Evolutionary conservation across 2,797 vertebrate genomes (phyloP).

Genomic region (Gymnothorax reevesii): DNA sequence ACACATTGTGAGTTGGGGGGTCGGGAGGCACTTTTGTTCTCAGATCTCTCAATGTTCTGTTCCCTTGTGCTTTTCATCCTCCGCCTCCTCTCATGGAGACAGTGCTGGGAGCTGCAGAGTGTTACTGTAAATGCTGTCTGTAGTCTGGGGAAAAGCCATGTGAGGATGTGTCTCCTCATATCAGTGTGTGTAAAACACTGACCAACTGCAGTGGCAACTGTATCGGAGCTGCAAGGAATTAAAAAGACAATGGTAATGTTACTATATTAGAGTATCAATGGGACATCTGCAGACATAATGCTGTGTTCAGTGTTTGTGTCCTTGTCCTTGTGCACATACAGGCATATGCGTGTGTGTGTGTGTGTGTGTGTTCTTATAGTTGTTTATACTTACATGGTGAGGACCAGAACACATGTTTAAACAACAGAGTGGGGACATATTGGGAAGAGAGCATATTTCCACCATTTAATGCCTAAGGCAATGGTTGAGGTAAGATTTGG

Average conservation of each 20-base stretch:
- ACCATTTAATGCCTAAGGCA: too few relatives aligned
- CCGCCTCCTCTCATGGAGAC: neutral
- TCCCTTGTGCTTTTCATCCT: neutral
- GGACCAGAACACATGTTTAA: too few relatives aligned
- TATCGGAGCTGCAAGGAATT: neutral
- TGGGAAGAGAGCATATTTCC: too few relatives aligned
- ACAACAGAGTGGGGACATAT: too few relatives aligned
- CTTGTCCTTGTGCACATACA: too few relatives aligned
- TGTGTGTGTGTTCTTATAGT: too few relatives aligned
- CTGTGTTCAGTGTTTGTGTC: neutral
- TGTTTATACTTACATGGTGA: too few relatives aligned
- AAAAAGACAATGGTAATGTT: neutral
- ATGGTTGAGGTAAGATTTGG: too few relatives aligned
- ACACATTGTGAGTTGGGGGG: too few relatives aligned
- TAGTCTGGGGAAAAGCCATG: neutral
- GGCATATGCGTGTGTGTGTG: neutral
- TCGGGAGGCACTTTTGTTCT: neutral
- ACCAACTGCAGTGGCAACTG: neutral
- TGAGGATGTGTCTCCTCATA: neutral
- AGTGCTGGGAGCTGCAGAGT: neutral
- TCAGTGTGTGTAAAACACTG: neutral
- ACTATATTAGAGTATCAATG: neutral
- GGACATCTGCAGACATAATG: neutral
- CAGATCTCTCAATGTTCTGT: neutral
- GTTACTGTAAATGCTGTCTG: neutral